Evolutionary conservation across 2,113 vertebrate genomes (phyloP).

Genomic region (Tapirus terrestris): DNA sequence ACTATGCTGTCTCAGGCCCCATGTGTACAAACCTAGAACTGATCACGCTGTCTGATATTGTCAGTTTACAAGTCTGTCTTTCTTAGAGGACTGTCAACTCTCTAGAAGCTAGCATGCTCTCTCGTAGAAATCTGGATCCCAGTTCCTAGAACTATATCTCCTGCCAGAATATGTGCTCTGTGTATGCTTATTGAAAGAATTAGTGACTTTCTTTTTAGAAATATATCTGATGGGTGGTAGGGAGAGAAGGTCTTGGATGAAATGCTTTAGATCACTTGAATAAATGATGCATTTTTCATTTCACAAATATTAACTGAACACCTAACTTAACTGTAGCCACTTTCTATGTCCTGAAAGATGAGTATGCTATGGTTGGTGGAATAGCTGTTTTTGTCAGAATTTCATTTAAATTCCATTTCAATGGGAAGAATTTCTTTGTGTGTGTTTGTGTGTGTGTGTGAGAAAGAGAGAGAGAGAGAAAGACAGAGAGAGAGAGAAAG

Average conservation of each 20-base stretch:
- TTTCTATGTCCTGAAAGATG: background rate
- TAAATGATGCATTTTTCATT: background rate
- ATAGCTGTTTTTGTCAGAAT: background rate
- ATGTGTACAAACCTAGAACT: background rate
- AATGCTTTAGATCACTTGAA: background rate
- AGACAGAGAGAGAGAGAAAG: background rate
- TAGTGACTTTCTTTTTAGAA: background rate
- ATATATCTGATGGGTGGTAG: background rate
- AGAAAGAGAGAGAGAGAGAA: background rate
- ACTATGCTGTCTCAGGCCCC: rapidly evolving
- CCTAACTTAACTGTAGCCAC: background rate
- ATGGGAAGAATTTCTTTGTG: background rate
- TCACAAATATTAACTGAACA: background rate
- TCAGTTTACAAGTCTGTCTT: background rate
- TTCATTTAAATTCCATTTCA: background rate
- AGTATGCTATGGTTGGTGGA: background rate
- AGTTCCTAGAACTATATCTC: background rate
- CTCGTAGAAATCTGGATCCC: background rate
- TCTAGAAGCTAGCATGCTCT: background rate
- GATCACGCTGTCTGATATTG: background rate
- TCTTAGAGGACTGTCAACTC: rapidly evolving
- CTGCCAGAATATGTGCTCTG: background rate
- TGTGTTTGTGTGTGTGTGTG: background rate
- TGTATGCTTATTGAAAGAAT: background rate
- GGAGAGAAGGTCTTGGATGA: background rate